Base-by-base conservation (phyloP, 2,888 invertebrate genomes). In the Lasioglossum marginatum region DNA sequence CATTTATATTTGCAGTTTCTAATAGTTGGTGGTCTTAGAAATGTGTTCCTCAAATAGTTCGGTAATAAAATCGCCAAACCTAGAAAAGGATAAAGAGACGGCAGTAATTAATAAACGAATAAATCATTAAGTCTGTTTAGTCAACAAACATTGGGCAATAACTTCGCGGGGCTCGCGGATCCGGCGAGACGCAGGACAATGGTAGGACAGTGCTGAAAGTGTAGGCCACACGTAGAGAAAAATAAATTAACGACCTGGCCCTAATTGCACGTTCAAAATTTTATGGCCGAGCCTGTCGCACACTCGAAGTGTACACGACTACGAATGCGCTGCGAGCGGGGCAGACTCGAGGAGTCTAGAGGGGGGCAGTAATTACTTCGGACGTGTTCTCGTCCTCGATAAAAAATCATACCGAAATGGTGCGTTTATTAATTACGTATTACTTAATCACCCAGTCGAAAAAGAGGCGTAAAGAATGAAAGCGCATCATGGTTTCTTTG, bases 161-260 rank as follows among this genome's bases (percentile, higher is more conserved):
- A 31, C n/a, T 37, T 79, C 68, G 4, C 70, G 31, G 40, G 43
- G 37, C 74, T 75, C 19, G 14, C 60, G 12, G 12, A 10, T 19
- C n/a, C 12, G 70, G 68, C 45, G n/a, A 71, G 57, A 68, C 63
- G 82, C 66, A 16, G 37, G 68, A 87, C 77, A 82, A 89, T 85
- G 82, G 83, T 45, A 45, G 45, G 77, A 68, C 76, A 63, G 37
- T 19, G 81, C 66, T 78, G 83, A 82, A 85, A 86, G 77, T 78
- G 81, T 87, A 86, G 88, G 87, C 85, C 81, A 82, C 81, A 85
- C 83, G 75, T 88, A 87, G 79, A 88, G 88, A 88, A 91, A 90
- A 88, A 91, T 91, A 90, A 90, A 91, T 90, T 90, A 90, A 90
- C 91, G 90, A 90, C 86, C 80, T 90, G 91, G 90, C 87, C 90